Percentiles rank a stretch among this genome's conserved stretches.
phyloP scores from a whole-genome alignment of 1,140 invertebrate genomes.

The Drosophila eugracilis region DNA sequence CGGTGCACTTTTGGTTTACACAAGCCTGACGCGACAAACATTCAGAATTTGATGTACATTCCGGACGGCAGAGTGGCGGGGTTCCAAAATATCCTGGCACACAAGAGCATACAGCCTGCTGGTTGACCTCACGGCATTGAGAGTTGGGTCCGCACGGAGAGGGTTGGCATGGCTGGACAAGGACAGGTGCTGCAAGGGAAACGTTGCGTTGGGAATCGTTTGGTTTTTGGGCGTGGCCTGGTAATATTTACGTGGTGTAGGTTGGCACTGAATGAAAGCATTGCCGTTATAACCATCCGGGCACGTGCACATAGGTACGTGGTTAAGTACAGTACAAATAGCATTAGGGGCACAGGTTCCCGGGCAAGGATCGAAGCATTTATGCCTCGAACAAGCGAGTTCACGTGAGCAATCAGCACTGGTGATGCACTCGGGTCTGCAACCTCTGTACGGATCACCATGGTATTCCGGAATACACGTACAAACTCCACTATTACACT shows the following conservation, averaged over 20 bases:
- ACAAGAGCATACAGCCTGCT: constrained; percentile 88
- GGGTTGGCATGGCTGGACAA: constrained; percentile 88
- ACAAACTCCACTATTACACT: constrained; percentile 90
- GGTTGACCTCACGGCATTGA: constrained; percentile 87
- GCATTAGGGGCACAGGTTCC: constrained; percentile 92
- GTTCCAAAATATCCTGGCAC: constrained; percentile 86
- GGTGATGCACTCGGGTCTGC: constrained; percentile 92
- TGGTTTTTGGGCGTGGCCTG: not conserved
- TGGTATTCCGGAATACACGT: constrained; percentile 91
- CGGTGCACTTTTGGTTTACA: constrained; percentile 89
- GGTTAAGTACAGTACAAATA: constrained; percentile 90
- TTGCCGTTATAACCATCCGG: constrained; percentile 90
- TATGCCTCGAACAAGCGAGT: constrained; percentile 91
- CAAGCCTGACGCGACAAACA: constrained; percentile 88
- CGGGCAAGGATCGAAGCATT: constrained; percentile 92
- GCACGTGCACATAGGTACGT: constrained; percentile 91
- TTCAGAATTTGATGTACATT: constrained; percentile 87
- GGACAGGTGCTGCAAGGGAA: constrained; percentile 83
- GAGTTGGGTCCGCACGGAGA: constrained; percentile 92
- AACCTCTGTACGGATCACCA: constrained; percentile 93
- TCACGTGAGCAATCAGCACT: constrained; percentile 91
- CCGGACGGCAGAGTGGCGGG: constrained; percentile 86
- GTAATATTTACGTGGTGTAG: constrained; percentile 86
- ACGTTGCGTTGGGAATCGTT: constrained; percentile 80
- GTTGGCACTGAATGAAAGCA: constrained; percentile 85